Evolutionary conservation across 2,888 invertebrate genomes (phyloP), one percentile per base, ranked within the genome.

Genomic region (Halictus ligatus): DNA sequence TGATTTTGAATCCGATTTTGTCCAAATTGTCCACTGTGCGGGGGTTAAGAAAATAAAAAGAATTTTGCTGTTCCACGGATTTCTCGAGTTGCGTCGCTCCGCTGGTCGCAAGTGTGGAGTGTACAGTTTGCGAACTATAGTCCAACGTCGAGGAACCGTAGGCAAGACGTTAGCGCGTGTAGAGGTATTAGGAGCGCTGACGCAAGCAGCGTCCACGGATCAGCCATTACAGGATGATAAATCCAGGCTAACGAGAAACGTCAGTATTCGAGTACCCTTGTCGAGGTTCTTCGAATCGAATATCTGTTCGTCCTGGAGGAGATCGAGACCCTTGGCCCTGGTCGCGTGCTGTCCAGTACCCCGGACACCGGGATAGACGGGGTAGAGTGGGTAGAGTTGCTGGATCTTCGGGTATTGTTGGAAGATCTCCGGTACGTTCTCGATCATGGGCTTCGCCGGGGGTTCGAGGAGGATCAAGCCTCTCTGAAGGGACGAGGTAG

Each of bases 391-490:
- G 94, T 97, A 98, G 90, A 98, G 97, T 92, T 97, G 96, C 94
- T 97, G 97, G 89, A 97, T 97, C 96, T 97, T 97, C 89, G 97
- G 97, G 94, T 97, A 97, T 92, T 97, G 97, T 94, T 97, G 97
- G 95, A 97, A 97, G 81, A 97, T 96, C 91, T 96, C 97, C 35
- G 97, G 97, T 95, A 97, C 97, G 94, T 97, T 97, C 87, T 94
- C 94, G 78, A 94, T 93, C 50, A 93, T 92, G n/a, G 94, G 91
- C 86, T 95, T 94, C 7, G 94, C 93, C 0, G 95, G 93, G 29
- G 95, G 95, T 77, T 95, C 95, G 91, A 95, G 91, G 54, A 95
- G 93, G 50, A 95, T 95, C 71, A 95, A 89, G 1, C 95, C 95
- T 35, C 94, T 92, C 75, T 95, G 95, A 21, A 88, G 92, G 80